Conservation (phyloP, 2,797 vertebrate genomes). For the Protonibea diacanthus region DNA sequence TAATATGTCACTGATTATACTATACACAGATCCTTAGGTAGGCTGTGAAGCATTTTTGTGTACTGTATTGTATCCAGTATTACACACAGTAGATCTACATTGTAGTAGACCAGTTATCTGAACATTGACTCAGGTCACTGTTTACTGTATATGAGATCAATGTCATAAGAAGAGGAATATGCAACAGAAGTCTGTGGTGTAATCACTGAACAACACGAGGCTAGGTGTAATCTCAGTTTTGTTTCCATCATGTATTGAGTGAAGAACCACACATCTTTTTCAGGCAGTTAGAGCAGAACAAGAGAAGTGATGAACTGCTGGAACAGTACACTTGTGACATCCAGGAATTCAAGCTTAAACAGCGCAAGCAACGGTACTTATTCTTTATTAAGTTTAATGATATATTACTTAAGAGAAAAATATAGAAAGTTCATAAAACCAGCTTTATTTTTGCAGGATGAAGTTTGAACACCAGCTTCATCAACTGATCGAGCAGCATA, state of each 20-base stretch:
- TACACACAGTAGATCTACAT: not conserved
- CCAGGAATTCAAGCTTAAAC: constrained; percentile 84
- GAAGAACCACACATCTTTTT: constrained; percentile 34
- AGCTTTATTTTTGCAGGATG: constrained; percentile 75
- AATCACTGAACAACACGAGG: not conserved
- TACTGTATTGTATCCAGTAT: not conserved
- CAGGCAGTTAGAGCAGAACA: constrained; percentile 79
- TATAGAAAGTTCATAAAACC: not conserved
- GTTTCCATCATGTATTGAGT: not conserved
- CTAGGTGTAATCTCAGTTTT: too few species aligned
- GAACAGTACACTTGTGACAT: constrained; percentile 83
- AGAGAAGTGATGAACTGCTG: constrained; percentile 75
- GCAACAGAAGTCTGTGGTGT: not conserved
- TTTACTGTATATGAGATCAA: not conserved
- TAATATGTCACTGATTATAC: not conserved
- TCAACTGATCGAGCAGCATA: constrained; percentile 83
- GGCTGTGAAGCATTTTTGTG: not conserved
- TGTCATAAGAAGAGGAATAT: not conserved
- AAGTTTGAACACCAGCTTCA: constrained; percentile 85
- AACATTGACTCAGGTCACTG: not conserved
- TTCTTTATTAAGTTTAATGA: not conserved
- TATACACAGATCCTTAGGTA: not conserved
- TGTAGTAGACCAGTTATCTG: not conserved
- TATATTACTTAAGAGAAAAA: not conserved
- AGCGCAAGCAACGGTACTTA: constrained; percentile 81